Evolutionary conservation across 2,797 vertebrate species (phyloP).

Genomic region (Tiaroga cobitis): DNA sequence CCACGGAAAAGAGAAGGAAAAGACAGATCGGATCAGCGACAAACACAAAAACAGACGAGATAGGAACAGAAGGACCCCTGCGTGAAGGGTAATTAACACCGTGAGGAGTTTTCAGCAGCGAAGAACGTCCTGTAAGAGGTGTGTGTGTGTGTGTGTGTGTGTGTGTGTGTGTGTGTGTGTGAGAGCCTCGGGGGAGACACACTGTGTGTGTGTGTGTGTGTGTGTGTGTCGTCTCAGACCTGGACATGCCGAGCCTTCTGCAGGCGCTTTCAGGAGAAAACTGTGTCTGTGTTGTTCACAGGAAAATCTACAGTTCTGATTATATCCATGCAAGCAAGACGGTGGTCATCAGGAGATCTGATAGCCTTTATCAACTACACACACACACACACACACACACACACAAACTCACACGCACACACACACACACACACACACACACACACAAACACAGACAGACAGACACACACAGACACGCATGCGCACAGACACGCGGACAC

Average conservation of each 20-base stretch:
- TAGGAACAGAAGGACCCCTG: slow-evolving; percentile 6
- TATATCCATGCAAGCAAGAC: slow-evolving; percentile 57
- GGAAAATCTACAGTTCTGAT: slow-evolving; percentile 49
- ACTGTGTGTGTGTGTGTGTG: slow-evolving; percentile 25
- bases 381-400: slow-evolving; percentile 26
- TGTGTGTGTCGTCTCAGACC: slow-evolving; percentile 3
- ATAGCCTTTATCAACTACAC: slow-evolving; percentile 14
- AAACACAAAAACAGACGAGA: not conserved
- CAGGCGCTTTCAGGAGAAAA: not conserved
- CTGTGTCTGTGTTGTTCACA: slow-evolving; percentile 29
- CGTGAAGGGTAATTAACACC: slow-evolving; percentile 48
- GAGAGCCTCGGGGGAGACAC: not conserved
- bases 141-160: slow-evolving; percentile 23
- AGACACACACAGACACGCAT: no score
- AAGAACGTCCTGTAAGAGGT: slow-evolving; percentile 1
- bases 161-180: slow-evolving; percentile 24
- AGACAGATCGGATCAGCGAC: not conserved
- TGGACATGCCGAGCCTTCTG: not conserved
- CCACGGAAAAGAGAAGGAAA: not conserved
- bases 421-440: no score
- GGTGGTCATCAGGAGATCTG: slow-evolving; percentile 41
- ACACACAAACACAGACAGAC: no score
- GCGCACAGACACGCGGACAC: no score
- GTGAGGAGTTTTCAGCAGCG: slow-evolving; percentile 24
- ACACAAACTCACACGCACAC: not conserved